phyloP scores from a whole-genome alignment of 2,113 vertebrate species.

The Oncorhynchus tshawytscha region DNA sequence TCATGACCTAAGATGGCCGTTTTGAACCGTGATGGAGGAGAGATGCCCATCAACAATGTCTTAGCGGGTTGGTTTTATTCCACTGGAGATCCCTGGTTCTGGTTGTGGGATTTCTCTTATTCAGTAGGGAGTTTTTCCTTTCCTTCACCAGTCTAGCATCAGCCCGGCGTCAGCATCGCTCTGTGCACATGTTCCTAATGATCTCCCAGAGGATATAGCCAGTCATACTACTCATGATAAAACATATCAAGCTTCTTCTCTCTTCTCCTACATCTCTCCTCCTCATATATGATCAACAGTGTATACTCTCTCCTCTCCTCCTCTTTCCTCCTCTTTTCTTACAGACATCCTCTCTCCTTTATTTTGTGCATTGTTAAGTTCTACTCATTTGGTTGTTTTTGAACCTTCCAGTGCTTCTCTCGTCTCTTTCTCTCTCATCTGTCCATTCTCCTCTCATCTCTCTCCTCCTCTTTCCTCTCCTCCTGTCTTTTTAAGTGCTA shows the following conservation, averaged over 20 bases:
- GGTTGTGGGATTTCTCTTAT: constrained; percentile 48
- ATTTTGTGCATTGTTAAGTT: too few relatives aligned
- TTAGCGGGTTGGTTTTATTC: not conserved
- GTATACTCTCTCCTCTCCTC: constrained; percentile 1
- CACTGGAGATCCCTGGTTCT: constrained; percentile 26
- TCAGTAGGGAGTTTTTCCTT: constrained; percentile 53
- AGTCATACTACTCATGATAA: constrained; percentile 49
- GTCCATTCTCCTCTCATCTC: too few relatives aligned
- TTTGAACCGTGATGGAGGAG: not conserved
- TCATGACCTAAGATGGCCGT: too few relatives aligned
- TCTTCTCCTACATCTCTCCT: not conserved
- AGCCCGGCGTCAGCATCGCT: constrained; percentile 5
- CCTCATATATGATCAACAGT: constrained; percentile 6
- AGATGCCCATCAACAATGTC: not conserved
- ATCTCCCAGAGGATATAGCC: constrained; percentile 59
- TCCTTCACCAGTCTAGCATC: constrained; percentile 29
- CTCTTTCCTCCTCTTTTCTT: not conserved
- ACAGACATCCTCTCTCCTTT: not conserved
- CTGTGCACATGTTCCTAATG: constrained; percentile 56
- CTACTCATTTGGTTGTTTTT: too few relatives aligned
- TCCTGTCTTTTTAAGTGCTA: not conserved
- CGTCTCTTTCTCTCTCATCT: too few relatives aligned
- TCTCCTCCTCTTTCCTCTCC: too few relatives aligned
- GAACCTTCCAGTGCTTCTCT: too few relatives aligned
- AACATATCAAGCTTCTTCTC: constrained; percentile 26